Conservation (phyloP, 2,797 vertebrate genomes). For the Fistularia tabacaria region DNA sequence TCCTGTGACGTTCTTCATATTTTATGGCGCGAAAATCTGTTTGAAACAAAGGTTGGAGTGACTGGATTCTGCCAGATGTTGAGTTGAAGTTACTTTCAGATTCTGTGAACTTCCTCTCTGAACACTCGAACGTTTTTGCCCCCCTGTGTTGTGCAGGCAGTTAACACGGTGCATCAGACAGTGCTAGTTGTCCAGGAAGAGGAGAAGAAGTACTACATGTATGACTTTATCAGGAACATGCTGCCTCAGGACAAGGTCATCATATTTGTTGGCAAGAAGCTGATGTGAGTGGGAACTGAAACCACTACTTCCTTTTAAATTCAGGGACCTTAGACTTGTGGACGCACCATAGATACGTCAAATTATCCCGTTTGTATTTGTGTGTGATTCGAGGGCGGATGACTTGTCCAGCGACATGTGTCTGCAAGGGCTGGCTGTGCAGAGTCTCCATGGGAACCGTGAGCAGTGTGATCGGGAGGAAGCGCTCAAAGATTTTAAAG, state of each 20-base stretch:
- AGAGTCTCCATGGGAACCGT: slow-evolving; percentile 88
- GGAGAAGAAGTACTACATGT: slow-evolving; percentile 84
- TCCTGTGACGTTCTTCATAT: neutral
- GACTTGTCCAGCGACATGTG: slow-evolving; percentile 91
- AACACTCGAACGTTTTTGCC: too few relatives aligned
- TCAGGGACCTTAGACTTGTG: neutral
- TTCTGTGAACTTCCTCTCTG: too few relatives aligned
- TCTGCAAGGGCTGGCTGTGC: slow-evolving; percentile 84
- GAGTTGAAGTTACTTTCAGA: too few relatives aligned
- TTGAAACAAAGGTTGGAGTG: too few relatives aligned
- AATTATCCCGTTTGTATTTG: slow-evolving; percentile 5
- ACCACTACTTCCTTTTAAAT: neutral
- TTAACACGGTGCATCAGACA: slow-evolving; percentile 87
- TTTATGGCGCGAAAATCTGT: too few relatives aligned
- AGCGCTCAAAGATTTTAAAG: slow-evolving; percentile 90
- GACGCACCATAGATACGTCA: neutral
- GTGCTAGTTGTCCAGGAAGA: slow-evolving; percentile 84
- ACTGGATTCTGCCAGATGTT: too few relatives aligned
- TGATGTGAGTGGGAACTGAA: slow-evolving; percentile 72
- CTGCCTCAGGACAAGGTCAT: slow-evolving; percentile 87
- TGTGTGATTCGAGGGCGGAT: slow-evolving; percentile 77
- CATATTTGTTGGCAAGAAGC: slow-evolving; percentile 92
- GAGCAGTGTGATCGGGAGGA: slow-evolving; percentile 92
- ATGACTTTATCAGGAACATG: slow-evolving; percentile 84
- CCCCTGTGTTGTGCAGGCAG: slow-evolving; percentile 70